Base-by-base conservation (phyloP, 2,113 vertebrate species). In the Carassius carassius region DNA sequence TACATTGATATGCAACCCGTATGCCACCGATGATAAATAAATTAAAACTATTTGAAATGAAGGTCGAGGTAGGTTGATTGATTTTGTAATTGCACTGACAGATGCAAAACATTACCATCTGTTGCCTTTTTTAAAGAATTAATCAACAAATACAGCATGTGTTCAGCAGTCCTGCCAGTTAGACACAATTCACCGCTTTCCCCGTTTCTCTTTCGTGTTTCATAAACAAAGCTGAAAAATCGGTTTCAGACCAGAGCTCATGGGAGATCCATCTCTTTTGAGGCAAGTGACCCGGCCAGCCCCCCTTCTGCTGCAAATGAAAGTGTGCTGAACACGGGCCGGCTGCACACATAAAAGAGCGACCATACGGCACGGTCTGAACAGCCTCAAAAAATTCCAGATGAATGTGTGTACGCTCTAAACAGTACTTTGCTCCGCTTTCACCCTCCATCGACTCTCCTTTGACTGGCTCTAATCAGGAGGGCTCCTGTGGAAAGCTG, bases 31-130 rank as follows among this genome's bases (percentile, higher is more conserved):
- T 73, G 58, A 87, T 54, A 87, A 84, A 81, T 84, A 80, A 63
- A 84, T 80, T 75, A 67, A 35, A 23, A 58, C 56, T 63, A 75
- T 83, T 84, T 81, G 77, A 87, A 74, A 60, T 74, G 69, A 87
- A 87, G 86, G 86, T 87, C 77, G 60, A 62, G 78, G 47, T 21
- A 74, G 29, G 86, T 81, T 84, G 86, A 87, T 81, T 76, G 86
- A 87, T 83, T 80, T 70, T 87, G 41, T 87, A 84, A 84, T 87
- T 87, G 86, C 82, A 25, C 77, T 75, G 76, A 81, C 69, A 79
- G 77, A 78, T 87, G 69, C 69, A 83, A 75, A 87, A 80, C 86
- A 81, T 76, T 80, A 84, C 82, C 86, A 87, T 87, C 86, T 87
- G 86, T 87, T 84, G 86, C 75, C 69, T 75, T 87, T 87, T 87